These are phyloP conservation scores for Syndactyla subalaris DNA, from an alignment of 2,797 vertebrate genomes.

Conservation along the genomic window DNA sequence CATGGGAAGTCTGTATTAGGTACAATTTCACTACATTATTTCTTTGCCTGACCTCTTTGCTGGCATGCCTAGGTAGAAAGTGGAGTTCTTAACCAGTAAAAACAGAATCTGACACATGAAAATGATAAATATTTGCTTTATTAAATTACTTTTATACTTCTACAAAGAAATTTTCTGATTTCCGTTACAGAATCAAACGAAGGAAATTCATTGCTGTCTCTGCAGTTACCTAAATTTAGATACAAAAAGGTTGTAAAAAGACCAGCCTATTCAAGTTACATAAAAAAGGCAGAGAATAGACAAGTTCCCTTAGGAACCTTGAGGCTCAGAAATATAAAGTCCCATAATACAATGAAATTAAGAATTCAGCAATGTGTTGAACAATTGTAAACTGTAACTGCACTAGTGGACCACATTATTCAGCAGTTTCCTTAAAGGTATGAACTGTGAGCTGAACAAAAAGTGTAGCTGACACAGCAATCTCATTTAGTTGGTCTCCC, in stretches of 20 bases:
- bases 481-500: constrained; percentile 49
- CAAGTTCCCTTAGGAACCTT: constrained; percentile 56
- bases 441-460: constrained; percentile 60
- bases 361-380: constrained; percentile 65
- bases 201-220: constrained; percentile 47
- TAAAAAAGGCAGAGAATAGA: constrained; percentile 52
- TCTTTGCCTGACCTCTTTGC: not conserved
- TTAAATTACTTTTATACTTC: constrained; percentile 69
- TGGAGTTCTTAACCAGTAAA: not conserved
- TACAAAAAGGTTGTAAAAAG: constrained; percentile 64
- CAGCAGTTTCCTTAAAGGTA: constrained; percentile 68
- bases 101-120: not conserved
- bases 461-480: constrained; percentile 51
- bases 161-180: constrained; percentile 58
- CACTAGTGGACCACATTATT: constrained; percentile 64
- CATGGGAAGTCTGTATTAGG: not conserved
- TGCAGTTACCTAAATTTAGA: constrained; percentile 57
- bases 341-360: constrained; percentile 64
- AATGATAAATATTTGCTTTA: constrained; percentile 73
- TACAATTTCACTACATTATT: not conserved
- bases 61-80: not conserved
- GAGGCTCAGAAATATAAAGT: constrained; percentile 68
- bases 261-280: constrained; percentile 27
- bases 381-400: constrained; percentile 71
- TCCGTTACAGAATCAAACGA: constrained; percentile 42